Conservation (phyloP, 2,888 invertebrate genomes). For the Sialis fuliginosa region DNA sequence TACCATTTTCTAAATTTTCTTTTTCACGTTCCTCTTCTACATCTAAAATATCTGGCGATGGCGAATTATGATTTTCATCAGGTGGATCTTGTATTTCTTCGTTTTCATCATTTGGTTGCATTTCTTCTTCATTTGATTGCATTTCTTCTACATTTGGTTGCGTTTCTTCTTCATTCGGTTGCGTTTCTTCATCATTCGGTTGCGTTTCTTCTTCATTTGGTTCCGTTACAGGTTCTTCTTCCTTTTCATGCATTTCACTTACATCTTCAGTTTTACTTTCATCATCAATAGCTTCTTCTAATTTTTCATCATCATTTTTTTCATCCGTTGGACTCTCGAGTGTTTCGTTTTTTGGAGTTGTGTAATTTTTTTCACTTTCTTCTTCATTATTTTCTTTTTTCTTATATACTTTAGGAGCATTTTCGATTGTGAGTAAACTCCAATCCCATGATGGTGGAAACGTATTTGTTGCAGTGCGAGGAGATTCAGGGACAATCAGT, state of each 20-base stretch:
- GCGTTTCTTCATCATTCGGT: constrained; percentile 3
- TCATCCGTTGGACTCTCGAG: constrained; percentile 16
- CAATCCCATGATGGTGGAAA: constrained; percentile 57
- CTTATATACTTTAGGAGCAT: constrained; percentile 7
- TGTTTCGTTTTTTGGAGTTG: constrained; percentile 4
- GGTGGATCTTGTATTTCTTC: constrained; percentile 1
- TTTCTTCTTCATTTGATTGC: constrained; percentile 7
- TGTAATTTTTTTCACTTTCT: not conserved
- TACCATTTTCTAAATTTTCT: constrained; percentile 7
- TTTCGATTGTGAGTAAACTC: constrained; percentile 32
- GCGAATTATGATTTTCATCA: too few relatives aligned
- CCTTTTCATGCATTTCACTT: constrained; percentile 4
- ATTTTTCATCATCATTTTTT: constrained; percentile 13
- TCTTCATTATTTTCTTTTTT: constrained; percentile 7
- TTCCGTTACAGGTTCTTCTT: constrained; percentile 9
- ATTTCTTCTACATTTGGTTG: constrained; percentile 9
- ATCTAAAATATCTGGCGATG: not conserved
- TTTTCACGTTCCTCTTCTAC: constrained; percentile 5
- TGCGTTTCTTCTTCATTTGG: constrained; percentile 5
- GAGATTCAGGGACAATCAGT: constrained; percentile 60
- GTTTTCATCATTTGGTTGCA: constrained; percentile 6
- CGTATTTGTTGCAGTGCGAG: constrained; percentile 52
- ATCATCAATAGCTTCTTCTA: constrained; percentile 11
- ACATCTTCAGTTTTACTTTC: constrained; percentile 6
- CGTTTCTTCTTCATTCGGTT: constrained; percentile 7